A percentile compares a stretch with the other conserved stretches of the same genome.
phyloP scores from a whole-genome alignment of 2,888 invertebrate genomes.

The Dryomyza anilis region DNA sequence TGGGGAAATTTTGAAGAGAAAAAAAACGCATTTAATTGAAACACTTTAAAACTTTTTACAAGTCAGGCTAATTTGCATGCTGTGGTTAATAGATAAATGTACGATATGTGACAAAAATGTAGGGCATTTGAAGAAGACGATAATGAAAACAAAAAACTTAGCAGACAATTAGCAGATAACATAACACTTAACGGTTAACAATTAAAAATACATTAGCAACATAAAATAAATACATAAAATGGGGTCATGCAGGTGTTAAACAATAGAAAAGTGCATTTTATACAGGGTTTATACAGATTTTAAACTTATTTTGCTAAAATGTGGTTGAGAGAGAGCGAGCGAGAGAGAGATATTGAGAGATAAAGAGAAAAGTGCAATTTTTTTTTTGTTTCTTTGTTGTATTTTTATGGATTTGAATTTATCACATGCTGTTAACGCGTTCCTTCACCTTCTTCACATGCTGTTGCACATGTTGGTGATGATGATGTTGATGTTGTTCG shows the following conservation, averaged over 20 bases:
- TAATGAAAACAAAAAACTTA: not conserved
- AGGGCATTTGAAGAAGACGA: not conserved
- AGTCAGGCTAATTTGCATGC: not conserved
- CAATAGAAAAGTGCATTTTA: not conserved
- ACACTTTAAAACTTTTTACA: not conserved
- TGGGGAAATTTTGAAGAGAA: slow-evolving; percentile 1
- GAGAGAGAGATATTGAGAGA: too few species aligned
- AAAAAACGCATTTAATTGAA: not conserved
- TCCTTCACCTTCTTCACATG: slow-evolving; percentile 26
- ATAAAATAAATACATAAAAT: slow-evolving; percentile 9
- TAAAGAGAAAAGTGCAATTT: slow-evolving; percentile 9
- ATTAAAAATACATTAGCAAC: slow-evolving; percentile 18
- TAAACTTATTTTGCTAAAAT: too few species aligned
- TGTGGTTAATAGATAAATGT: not conserved
- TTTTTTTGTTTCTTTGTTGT: not conserved
- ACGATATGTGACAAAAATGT: not conserved
- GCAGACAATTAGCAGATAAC: not conserved
- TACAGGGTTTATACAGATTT: not conserved
- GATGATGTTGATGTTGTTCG: too few species aligned
- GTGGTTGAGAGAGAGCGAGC: too few species aligned
- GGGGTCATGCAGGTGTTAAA: slow-evolving; percentile 19
- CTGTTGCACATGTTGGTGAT: not conserved
- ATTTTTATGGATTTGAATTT: slow-evolving; percentile 1
- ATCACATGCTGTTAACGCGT: slow-evolving; percentile 25
- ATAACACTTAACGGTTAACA: slow-evolving; percentile 11